Evolutionary conservation across 1,140 invertebrate genomes (phyloP), one percentile per base, ranked within the genome.

Genomic region (Euglossa dilemma): DNA sequence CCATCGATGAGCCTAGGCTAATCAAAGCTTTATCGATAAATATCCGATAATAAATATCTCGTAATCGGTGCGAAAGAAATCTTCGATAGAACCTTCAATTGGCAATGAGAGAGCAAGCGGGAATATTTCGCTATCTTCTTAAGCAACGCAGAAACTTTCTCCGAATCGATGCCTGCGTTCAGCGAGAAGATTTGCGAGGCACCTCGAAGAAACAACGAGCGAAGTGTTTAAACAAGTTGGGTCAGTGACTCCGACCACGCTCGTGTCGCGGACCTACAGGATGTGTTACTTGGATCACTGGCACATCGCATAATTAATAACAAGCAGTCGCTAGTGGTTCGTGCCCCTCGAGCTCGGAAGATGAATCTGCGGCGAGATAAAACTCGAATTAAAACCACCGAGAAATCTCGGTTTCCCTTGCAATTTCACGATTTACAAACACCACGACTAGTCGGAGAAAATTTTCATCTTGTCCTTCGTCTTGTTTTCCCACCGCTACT

Each of bases 261-360:
- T 91, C 82, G 79, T 88, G 83, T 87, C 87, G 74, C 85, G 86
- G 78, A 85, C 90, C 90, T 91, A 91, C 90, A 92, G 91, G 90
- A 92, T 92, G 91, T 85, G 89, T 91, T 91, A 92, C 90, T 92
- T 91, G 81, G 87, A 89, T 87, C 86, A 85, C 79, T 87, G 85
- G 85, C 84, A 90, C 85, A 85, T 86, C 82, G 73, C 80, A 90
- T 91, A 91, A 92, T 90, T 91, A 87, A 89, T 91, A 90, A 90
- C 87, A 50, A 66, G 69, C 85, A 28, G 50, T 56, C 43, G 18
- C n/a, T 23, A 47, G 56, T 77, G 67, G 45, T 73, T 76, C 63
- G 72, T 82, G 63, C 45, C 63, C 80, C 63, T 69, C 43, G 61
- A 25, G 54, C 18, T 50, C 28, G 14, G 43, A 67, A 76, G 72